Base-by-base conservation (phyloP, 1,140 invertebrate species). In the Rhizoglyphus robini region DNA sequence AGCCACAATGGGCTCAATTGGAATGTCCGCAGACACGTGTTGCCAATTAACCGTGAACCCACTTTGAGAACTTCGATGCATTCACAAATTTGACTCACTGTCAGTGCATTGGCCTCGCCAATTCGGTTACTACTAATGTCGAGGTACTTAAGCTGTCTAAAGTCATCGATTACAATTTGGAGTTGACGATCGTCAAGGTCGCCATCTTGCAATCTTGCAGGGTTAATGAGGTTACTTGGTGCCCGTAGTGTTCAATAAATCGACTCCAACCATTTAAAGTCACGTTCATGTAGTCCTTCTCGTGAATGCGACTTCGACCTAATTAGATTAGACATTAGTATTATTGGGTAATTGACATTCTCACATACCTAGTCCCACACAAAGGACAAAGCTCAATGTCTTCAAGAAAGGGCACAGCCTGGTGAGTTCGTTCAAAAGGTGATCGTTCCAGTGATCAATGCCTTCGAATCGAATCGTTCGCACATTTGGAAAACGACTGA, bases 361-460 rank as follows among this genome's bases (percentile, higher is more conserved):
- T 36, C 34, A 60, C 4, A 41, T 63, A 63, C 61, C 63, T 15
- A 64, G 11, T 18, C 63, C 63, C 29, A 27, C 5, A 38, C 63
- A 64, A 4, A 5, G 20, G 20, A 51, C 23, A 51, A 64, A 64
- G 11, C 4, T 11, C 1, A 64, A 5, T 15, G 27, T 36, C 2
- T 23, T 48, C 11, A 64, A 20, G 3, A 2, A n/a, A 20, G 63
- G 63, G 30, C 41, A 64, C 23, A 11, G 4, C 23, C 13, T 34
- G 18, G 18, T 13, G 20, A 64, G 11, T 30, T 64, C 29, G 18
- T 31, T 18, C 25, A 64, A 32, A 8, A 64, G 11, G 25, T 47
- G 63, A 57, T 64, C 63, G 46, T 64, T 64, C 63, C 63, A 64
- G 29, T 64, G 47, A n/a, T 64, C 46, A 23, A 64, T 48, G 11